These are phyloP conservation scores for Mugil cephalus DNA, from an alignment of 2,113 vertebrate genomes.

Conservation along the genomic window DNA sequence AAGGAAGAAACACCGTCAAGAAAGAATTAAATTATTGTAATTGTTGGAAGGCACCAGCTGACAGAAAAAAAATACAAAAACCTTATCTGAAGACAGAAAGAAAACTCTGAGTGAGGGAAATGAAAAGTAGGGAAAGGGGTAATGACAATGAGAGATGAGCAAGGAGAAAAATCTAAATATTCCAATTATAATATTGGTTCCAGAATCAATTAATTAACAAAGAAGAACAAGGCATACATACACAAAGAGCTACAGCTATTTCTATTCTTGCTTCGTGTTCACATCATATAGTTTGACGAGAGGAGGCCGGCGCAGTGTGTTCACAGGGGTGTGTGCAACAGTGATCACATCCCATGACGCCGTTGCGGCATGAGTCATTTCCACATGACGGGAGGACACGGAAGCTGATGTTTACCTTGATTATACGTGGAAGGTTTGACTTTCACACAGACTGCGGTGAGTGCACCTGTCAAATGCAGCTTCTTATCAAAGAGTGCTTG, in stretches of 20 bases:
- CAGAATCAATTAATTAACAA: slow-evolving; percentile 14
- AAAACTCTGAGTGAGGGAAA: neutral
- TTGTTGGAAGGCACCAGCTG: slow-evolving; percentile 19
- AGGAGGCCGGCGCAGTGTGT: neutral
- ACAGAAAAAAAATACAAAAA: neutral
- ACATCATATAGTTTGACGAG: neutral
- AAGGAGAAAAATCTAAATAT: neutral
- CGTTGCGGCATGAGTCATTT: neutral
- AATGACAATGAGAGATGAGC: neutral
- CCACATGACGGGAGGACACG: slow-evolving; percentile 13
- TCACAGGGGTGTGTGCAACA: neutral
- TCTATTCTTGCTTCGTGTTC: neutral
- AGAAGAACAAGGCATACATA: neutral
- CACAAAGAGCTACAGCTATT: neutral
- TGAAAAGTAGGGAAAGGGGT: neutral
- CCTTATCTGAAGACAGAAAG: neutral
- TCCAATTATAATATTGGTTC: slow-evolving; percentile 1
- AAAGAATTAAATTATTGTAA: slow-evolving; percentile 3
- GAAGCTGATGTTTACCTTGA: slow-evolving; percentile 50
- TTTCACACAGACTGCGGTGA: slow-evolving; percentile 5
- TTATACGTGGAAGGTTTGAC: slow-evolving; percentile 26
- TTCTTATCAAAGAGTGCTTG: neutral
- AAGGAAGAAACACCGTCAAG: neutral
- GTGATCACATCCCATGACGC: slow-evolving; percentile 20
- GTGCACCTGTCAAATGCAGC: slow-evolving; percentile 19